Evolutionary conservation across 92 coral and sea anemone species (phyloP), one percentile per base, ranked within the genome.

Genomic region (Epizoanthus scotinus): DNA sequence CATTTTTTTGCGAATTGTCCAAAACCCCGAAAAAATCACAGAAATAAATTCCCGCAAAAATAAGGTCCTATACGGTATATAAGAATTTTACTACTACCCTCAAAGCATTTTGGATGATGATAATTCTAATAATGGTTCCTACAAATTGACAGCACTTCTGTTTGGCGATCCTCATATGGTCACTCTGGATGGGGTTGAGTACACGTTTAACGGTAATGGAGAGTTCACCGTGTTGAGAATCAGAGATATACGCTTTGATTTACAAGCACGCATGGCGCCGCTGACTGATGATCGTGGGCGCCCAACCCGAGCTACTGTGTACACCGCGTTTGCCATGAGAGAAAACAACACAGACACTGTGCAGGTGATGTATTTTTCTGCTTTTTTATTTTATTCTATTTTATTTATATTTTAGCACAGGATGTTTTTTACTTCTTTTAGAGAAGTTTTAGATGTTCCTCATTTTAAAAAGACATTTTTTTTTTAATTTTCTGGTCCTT

Each of bases 101-200:
- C 56, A 81, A 67, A 42, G 47, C 77, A 67, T 31, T 60, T 19
- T 34, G 63, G 18, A 17, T 14, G 36, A 31, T 34, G 6, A 34
- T 34, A 6, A 34, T 0, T 34, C 40, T 34, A 34, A 34, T 34
- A 34, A 0, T 34, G 40, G 40, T 34, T 34, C 40, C 40, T 34
- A 34, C 6, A 3, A 34, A 34, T 34, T 34, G 17, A 60, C 20
- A 91, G 97, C 94, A 1, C 84, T 89, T 25, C 84, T 84, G 17
- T 93, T 93, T 80, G 97, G 97, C 38, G 97, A 93, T 50, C 97
- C 97, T 10, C 97, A 93, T 52, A 87, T 93, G 90, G 86, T 93
- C 52, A 93, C 97, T 5, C 85, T 93, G 20, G 97, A 93, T 55
- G 94, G 88, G 5, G 85, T 89, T 26, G 81, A 83, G 3, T 93